Percentiles rank a stretch among this genome's conserved stretches.
These are phyloP conservation scores for Syrphus vitripennis DNA, from an alignment of 2,888 invertebrate genomes.

Conservation along the genomic window DNA sequence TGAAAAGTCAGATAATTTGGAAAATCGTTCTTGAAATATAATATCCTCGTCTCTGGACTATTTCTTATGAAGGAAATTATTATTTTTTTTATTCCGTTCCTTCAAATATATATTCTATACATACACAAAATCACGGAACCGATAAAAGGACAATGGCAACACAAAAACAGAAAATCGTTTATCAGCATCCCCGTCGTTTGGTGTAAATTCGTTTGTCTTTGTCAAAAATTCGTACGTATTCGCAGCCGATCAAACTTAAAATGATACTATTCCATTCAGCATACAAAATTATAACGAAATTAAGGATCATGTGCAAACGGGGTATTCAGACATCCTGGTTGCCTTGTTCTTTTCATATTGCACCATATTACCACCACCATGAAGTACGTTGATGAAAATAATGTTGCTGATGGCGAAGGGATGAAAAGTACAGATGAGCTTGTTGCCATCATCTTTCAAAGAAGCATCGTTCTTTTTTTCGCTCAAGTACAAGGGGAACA, in stretches of 20 bases:
- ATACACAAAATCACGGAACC: slow-evolving; percentile 21
- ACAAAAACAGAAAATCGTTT: slow-evolving; percentile 52
- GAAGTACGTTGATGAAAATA: slow-evolving; percentile 56
- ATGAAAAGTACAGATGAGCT: slow-evolving; percentile 26
- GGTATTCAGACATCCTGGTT: slow-evolving; percentile 62
- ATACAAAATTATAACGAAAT: slow-evolving; percentile 81
- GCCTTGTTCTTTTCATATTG: slow-evolving; percentile 52
- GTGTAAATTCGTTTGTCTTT: slow-evolving; percentile 56
- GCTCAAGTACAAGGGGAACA: background rate
- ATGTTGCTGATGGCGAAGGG: slow-evolving; percentile 56
- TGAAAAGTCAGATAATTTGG: slow-evolving; percentile 49
- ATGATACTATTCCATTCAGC: slow-evolving; percentile 81
- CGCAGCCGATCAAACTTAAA: slow-evolving; percentile 81
- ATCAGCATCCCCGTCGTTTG: slow-evolving; percentile 56
- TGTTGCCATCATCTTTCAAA: slow-evolving; percentile 5
- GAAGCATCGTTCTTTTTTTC: background rate
- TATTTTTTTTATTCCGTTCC: slow-evolving; percentile 18
- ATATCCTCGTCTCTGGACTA: slow-evolving; percentile 50
- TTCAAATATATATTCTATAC: background rate
- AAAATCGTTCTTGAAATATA: slow-evolving; percentile 56
- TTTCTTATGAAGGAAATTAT: slow-evolving; percentile 28
- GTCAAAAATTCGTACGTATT: slow-evolving; percentile 77
- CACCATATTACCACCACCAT: slow-evolving; percentile 39
- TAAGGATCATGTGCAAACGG: slow-evolving; percentile 80
- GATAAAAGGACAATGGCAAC: slow-evolving; percentile 43